A percentile compares a stretch with the other conserved stretches of the same genome.
These are phyloP conservation scores for Oreochromis mossambicus DNA, from an alignment of 2,797 vertebrate genomes.

Conservation along the genomic window DNA sequence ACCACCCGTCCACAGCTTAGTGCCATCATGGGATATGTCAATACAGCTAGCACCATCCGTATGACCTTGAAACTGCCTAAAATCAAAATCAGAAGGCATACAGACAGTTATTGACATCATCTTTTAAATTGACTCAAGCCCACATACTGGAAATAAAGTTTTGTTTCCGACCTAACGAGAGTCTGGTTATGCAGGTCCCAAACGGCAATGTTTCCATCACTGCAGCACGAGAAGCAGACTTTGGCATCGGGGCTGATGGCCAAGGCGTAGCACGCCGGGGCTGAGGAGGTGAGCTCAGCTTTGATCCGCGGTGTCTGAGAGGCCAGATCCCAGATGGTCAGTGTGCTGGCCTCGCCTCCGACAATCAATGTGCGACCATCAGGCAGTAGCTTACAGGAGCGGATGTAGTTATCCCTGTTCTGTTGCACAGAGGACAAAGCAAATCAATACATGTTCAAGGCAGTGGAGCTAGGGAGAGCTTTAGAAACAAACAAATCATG, in stretches of 20 bases:
- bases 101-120: conserved; percentile 36
- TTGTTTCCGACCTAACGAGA: conserved; percentile 72
- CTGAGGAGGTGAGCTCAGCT: conserved; percentile 93
- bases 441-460: conserved; percentile 54
- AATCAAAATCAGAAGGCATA: conserved; percentile 24
- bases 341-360: conserved; percentile 84
- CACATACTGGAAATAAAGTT: not conserved
- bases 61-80: conserved; percentile 76
- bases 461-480: conserved; percentile 27
- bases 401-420: conserved; percentile 83
- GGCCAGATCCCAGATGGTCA: conserved; percentile 97
- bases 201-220: conserved; percentile 82
- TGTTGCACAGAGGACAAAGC: conserved; percentile 62
- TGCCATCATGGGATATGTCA: conserved; percentile 86
- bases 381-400: conserved; percentile 80
- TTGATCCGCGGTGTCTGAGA: conserved; percentile 94
- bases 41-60: conserved; percentile 83
- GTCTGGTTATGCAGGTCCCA: conserved; percentile 82
- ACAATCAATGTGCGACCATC: conserved; percentile 80
- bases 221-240: conserved; percentile 95
- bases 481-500: conserved; percentile 20
- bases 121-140: conserved; percentile 14
- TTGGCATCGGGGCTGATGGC: conserved; percentile 94
- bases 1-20: conserved; percentile 88
- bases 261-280: conserved; percentile 89